Percentiles rank a stretch among this genome's conserved stretches.
Evolutionary conservation across 1,140 invertebrate genomes (phyloP).

Genomic region (Atopsyche davidsoni): DNA sequence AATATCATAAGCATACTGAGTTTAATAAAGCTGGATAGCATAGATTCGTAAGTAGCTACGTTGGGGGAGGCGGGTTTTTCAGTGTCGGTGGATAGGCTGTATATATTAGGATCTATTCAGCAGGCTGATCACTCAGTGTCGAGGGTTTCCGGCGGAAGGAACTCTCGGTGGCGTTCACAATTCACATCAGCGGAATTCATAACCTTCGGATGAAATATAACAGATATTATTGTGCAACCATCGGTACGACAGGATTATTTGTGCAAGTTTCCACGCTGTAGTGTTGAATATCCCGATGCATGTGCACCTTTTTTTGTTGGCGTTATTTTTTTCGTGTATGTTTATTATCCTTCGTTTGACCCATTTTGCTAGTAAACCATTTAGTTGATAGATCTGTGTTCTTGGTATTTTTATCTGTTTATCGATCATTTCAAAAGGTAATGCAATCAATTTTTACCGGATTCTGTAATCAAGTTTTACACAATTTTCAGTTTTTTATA

Average conservation of each 20-base stretch:
- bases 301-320: too few relatives aligned
- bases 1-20: constrained; percentile 10
- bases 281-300: too few relatives aligned
- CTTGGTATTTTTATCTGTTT: too few relatives aligned
- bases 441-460: too few relatives aligned
- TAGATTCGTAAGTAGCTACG: not conserved
- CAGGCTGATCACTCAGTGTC: constrained; percentile 9
- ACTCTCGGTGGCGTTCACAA: not conserved
- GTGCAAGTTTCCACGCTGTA: too few relatives aligned
- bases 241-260: constrained; percentile 18
- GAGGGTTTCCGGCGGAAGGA: not conserved
- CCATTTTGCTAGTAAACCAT: too few relatives aligned
- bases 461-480: too few relatives aligned
- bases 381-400: too few relatives aligned
- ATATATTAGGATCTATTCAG: constrained; percentile 11
- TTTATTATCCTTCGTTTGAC: too few relatives aligned
- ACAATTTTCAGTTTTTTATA: too few relatives aligned
- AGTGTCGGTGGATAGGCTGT: constrained; percentile 7
- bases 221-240: constrained; percentile 25
- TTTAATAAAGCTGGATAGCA: constrained; percentile 1
- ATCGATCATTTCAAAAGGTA: too few relatives aligned
- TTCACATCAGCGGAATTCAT: constrained; percentile 9
- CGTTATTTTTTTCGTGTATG: too few relatives aligned
- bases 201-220: constrained; percentile 30
- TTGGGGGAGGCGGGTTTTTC: constrained; percentile 8